Evolutionary conservation across 2,113 vertebrate species (phyloP).

Genomic region (human): GRCh38 chr6:116400001-116400500

Average conservation of each 20-base stretch:
- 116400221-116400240: slow-evolving; percentile 31
- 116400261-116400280: slow-evolving; percentile 27
- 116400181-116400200: neutral
- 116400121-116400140: neutral
- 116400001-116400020: neutral
- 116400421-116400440: neutral
- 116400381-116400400: neutral
- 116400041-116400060: neutral
- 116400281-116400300: slow-evolving; percentile 49
- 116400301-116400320: neutral
- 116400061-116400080: neutral
- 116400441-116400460: neutral
- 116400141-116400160: neutral
- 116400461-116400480: neutral
- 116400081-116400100: slow-evolving; percentile 31
- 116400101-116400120: neutral
- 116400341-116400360: neutral
- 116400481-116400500: slow-evolving; percentile 42
- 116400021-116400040: slow-evolving; percentile 25
- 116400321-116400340: neutral
- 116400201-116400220: slow-evolving; percentile 33
- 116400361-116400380: slow-evolving; percentile 10
- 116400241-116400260: neutral
- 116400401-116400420: neutral
- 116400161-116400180: neutral